Percentiles rank a stretch among this genome's conserved stretches.
Evolutionary conservation across 2,888 invertebrate species (phyloP).

Genomic region (Drosophila acutilabella): DNA sequence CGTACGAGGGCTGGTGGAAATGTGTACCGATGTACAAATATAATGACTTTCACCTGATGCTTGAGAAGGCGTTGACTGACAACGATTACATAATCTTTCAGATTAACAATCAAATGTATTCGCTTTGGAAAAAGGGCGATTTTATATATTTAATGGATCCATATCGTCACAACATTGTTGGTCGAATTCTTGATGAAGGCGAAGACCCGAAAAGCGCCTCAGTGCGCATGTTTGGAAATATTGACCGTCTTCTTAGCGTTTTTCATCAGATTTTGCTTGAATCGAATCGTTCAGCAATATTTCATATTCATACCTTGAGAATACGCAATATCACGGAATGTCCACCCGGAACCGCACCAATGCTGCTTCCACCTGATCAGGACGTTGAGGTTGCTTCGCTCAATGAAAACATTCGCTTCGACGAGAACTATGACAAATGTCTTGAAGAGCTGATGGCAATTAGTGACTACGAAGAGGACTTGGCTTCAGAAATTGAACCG

Average conservation of each 20-base stretch:
- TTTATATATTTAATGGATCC: slow-evolving; percentile 83
- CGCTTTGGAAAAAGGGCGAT: slow-evolving; percentile 79
- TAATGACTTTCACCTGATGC: slow-evolving; percentile 70
- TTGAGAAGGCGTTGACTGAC: slow-evolving; percentile 64
- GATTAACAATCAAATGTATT: slow-evolving; percentile 81
- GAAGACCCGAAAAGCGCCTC: slow-evolving; percentile 74
- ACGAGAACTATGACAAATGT: slow-evolving; percentile 77
- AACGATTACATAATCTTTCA: slow-evolving; percentile 79
- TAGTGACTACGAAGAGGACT: slow-evolving; percentile 80
- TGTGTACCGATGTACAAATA: slow-evolving; percentile 78
- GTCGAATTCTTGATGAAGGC: slow-evolving; percentile 63
- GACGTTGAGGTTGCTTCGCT: slow-evolving; percentile 70
- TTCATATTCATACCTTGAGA: slow-evolving; percentile 72
- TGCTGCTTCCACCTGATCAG: slow-evolving; percentile 59
- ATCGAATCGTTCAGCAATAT: slow-evolving; percentile 75
- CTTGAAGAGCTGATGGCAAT: slow-evolving; percentile 68
- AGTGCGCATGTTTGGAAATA: slow-evolving; percentile 80
- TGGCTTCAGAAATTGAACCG: slow-evolving; percentile 71
- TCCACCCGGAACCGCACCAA: slow-evolving; percentile 67
- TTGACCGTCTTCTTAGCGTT: slow-evolving; percentile 77
- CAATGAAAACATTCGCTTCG: slow-evolving; percentile 78
- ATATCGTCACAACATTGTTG: slow-evolving; percentile 80
- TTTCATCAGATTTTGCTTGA: slow-evolving; percentile 81
- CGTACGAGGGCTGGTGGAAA: slow-evolving; percentile 79
- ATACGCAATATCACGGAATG: slow-evolving; percentile 70